Base-by-base conservation (phyloP, 2,797 vertebrate genomes). In the Brotula barbata region DNA sequence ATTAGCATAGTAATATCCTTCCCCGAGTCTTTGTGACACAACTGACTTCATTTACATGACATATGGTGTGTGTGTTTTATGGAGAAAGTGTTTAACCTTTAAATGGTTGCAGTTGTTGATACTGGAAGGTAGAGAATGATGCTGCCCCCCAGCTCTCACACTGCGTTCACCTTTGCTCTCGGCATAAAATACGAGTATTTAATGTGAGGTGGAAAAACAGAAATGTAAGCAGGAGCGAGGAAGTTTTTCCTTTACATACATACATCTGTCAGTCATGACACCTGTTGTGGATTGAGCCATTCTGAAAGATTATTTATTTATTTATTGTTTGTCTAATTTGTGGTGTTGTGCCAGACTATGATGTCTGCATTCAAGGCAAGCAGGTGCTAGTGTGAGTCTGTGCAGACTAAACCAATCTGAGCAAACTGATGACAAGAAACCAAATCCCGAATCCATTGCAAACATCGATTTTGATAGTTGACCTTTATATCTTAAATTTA, bases 1-100 rank as follows among this genome's bases (percentile, higher is more conserved):
- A 88, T 91, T 90, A 89, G 87, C 89, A 89, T 89, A 88, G 86
- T 88, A 88, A 90, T 89, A 88, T 90, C 82, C 64, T 78, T 55
- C 64, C 69, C 52, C 22, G 58, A 77, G 82, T 66, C 78, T 5
- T 63, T 60, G 70, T 56, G 69, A 64, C 78, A 61, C 77, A 72
- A 58, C 74, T 67, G 86, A 60, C 86, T 83, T 87, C 55, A 90
- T 91, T 88, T 87, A 78, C 78, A 85, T 90, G 83, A 85, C 78
- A 61, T 77, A 82, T 86, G 77, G 71, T 40, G 73, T 76, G 76
- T 61, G 72, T 64, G 71, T 78, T 23, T 84, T 73, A 71, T 76
- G 60, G 57, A 85, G 77, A 80, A 89, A 77, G 72, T 71, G 71
- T 82, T 89, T 89, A 88, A 89, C 87, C 85, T 90, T 89, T 88